Evolutionary conservation across 2,797 vertebrate species (phyloP).

Genomic region (Pangasius macronema): DNA sequence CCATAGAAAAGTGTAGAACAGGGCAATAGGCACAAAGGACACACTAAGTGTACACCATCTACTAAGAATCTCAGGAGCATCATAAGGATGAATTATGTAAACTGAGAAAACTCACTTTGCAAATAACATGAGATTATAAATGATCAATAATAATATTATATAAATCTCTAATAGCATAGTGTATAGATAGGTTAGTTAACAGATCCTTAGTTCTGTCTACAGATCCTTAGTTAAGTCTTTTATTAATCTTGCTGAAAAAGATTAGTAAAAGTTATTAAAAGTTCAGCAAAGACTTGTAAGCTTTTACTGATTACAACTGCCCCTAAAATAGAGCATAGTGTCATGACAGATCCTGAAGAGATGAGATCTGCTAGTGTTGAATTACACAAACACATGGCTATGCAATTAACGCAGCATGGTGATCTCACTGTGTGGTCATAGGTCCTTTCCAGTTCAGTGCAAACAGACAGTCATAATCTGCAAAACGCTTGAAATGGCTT

Average conservation of each 20-base stretch:
- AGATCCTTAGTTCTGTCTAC: background rate
- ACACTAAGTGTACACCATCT: background rate
- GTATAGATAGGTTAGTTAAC: background rate
- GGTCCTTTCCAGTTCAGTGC: background rate
- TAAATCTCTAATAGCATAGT: background rate
- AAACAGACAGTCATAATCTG: slow-evolving; percentile 4
- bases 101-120: background rate
- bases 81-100: background rate
- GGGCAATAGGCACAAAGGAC: background rate
- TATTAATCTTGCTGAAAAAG: background rate
- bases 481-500: background rate
- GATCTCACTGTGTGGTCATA: slow-evolving; percentile 1
- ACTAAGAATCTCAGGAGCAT: background rate
- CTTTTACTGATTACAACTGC: slow-evolving; percentile 18
- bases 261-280: slow-evolving; percentile 18
- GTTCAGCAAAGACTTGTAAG: background rate
- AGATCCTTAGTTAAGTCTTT: background rate
- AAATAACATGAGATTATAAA: background rate
- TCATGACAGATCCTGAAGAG: slow-evolving; percentile 28
- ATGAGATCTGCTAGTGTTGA: slow-evolving; percentile 7
- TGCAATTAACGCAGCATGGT: slow-evolving; percentile 21
- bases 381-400: slow-evolving; percentile 32
- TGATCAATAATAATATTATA: background rate
- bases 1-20: background rate
- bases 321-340: slow-evolving; percentile 5